Evolutionary conservation across 92 coral and sea anemone species (phyloP).

Genomic region (Parazoanthus darwini): DNA sequence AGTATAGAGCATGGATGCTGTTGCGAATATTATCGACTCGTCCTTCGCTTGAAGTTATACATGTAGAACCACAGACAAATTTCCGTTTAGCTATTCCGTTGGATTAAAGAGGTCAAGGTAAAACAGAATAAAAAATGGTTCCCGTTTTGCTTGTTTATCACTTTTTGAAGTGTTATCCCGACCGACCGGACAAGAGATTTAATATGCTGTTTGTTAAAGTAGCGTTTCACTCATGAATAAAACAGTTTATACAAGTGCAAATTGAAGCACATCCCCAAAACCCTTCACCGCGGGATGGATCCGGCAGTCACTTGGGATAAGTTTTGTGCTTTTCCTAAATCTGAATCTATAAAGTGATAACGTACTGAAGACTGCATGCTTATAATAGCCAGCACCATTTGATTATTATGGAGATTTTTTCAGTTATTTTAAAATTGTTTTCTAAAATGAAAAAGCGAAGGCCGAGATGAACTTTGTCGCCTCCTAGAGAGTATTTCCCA

Average conservation of each 20-base stretch:
- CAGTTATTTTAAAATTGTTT: neutral
- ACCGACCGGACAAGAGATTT: neutral
- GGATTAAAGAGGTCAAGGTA: neutral
- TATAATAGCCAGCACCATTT: neutral
- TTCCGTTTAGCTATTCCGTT: neutral
- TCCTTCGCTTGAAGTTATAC: neutral
- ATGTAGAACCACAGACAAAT: neutral
- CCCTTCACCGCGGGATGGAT: neutral
- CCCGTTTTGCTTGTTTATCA: neutral
- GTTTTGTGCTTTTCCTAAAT: no score
- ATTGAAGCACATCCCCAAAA: neutral
- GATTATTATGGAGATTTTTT: no score
- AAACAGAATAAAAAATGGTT: no score
- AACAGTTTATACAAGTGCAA: no score
- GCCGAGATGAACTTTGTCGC: neutral
- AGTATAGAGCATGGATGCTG: neutral
- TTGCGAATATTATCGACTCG: neutral
- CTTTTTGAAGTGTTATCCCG: neutral
- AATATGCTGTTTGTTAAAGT: no score
- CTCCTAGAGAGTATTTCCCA: neutral
- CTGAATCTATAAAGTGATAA: no score
- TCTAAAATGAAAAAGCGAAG: neutral
- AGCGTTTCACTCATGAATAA: neutral
- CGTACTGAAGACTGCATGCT: neutral
- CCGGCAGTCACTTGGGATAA: neutral